Base-by-base conservation (phyloP, 1,140 invertebrate species). In the Hirudo medicinalis region DNA sequence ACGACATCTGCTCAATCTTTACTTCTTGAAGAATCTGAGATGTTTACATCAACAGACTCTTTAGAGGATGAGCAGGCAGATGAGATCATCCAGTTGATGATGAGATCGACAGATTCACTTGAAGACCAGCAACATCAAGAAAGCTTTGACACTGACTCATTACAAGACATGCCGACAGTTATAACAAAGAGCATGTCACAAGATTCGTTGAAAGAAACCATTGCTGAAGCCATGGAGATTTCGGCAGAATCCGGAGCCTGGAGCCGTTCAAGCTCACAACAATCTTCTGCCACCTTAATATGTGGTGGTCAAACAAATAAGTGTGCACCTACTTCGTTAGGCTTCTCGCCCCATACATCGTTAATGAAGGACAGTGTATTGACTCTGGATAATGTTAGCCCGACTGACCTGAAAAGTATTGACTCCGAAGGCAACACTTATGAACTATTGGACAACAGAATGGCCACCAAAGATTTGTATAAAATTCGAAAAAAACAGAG, bases 141-240 rank as follows among this genome's bases (percentile, higher is more conserved):
- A 49, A 70, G 69, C 29, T 70, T 70, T 53, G 69, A 70, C 19
- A 70, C 69, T 13, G 69, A 70, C 43, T 70, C 69, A 20, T 49
- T 70, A 27, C 69, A 70, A 27, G 69, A 53, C 9, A 53, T 49
- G 43, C n/a, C 32, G 0, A 54, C 69, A 54, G 15, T n/a, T 54
- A 53, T 70, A 22, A 70, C 69, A 20, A 70, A 36, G 20, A 70
- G 69, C 69, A 70, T 70, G 69, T 70, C 69, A 53, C 69, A 70
- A 53, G 69, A 70, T 70, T 70, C 69, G 15, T 49, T 70, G 22
- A 70, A 70, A 53, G 69, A 70, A 53, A 25, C 25, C 17, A 36
- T 49, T 36, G 32, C 20, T 49, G 22, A 27, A 27, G 40, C 69
- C 15, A 53, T 70, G n/a, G 69, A 70, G 15, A 70, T 70, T 36